A percentile compares a stretch with the other conserved stretches of the same genome.
Conservation (phyloP, 2,113 vertebrate genomes). For the Gracilinanus agilis region DNA sequence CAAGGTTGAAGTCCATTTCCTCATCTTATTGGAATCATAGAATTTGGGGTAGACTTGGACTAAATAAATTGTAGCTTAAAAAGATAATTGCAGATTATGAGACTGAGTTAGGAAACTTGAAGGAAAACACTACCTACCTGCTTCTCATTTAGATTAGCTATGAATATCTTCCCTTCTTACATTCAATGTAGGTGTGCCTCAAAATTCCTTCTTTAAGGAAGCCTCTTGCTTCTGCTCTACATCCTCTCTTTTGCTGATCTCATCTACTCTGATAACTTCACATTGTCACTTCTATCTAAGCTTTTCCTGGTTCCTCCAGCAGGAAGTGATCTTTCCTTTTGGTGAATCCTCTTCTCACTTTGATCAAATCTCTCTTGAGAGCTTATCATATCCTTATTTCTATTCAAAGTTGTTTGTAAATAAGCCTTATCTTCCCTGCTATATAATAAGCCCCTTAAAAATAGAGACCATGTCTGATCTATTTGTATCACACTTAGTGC, state of each 20-base stretch:
- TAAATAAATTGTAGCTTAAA: neutral
- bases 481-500: neutral
- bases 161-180: neutral
- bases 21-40: neutral
- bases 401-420: neutral
- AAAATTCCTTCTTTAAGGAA: neutral
- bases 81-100: neutral
- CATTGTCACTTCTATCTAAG: neutral
- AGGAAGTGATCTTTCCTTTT: conserved; percentile 3
- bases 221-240: neutral
- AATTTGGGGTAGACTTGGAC: neutral
- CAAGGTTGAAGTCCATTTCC: conserved; percentile 4
- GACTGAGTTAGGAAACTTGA: neutral
- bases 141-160: neutral
- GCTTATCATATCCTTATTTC: neutral
- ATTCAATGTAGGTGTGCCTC: neutral
- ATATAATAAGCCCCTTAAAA: neutral
- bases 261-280: neutral
- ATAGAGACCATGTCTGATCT: neutral
- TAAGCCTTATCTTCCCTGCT: neutral
- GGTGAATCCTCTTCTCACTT: neutral
- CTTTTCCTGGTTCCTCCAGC: neutral
- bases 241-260: neutral
- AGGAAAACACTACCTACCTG: neutral
- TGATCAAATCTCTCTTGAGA: neutral